Evolutionary conservation across 2,113 vertebrate species (phyloP), one percentile per base, ranked within the genome.

Genomic region (Entosphenus tridentatus): DNA sequence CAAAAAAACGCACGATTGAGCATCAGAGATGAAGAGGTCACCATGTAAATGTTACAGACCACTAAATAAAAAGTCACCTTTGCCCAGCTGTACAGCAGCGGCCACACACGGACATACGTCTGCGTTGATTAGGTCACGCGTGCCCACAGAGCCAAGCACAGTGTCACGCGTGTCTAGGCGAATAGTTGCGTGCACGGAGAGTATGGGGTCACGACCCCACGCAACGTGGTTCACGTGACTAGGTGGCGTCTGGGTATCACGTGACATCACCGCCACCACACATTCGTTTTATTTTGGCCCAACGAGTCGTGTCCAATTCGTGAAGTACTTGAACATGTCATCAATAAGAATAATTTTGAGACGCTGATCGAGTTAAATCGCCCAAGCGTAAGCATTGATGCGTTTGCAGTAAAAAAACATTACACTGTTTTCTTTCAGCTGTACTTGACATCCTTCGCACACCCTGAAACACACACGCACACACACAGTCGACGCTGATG

Each of bases 351-450:
- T 11, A 39, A 11, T 12, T 68, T 67, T 72, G 39, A 68, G 18
- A 16, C 2, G 17, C 18, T 12, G 18, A 68, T 68, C 18, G 55
- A 55, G 17, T 14, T 12, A 17, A 12, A 12, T 68, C 67, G 18
- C 13, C 17, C 9, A 68, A 68, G 67, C 13, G 8, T 9, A 5
- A 14, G 18, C 11, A 21, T 55, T 4, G 59, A 3, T 56, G 21
- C 16, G 8, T 62, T 9, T 14, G 3, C 18, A 67, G 67, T 8
- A 72, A 57, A 71, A 71, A 72, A 71, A 69, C 88, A 89, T 85
- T 79, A 96, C 93, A 71, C 77, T 83, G 77, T 84, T 87, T 73
- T 96, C 93, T 76, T 85, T 87, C 57, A 96, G 77, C 75, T 86
- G 79, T 68, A 79, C 86, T 75, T 93, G 83, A 79, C 93, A 97